Conservation (phyloP, 1,140 invertebrate species). For the Eueides isabella region DNA sequence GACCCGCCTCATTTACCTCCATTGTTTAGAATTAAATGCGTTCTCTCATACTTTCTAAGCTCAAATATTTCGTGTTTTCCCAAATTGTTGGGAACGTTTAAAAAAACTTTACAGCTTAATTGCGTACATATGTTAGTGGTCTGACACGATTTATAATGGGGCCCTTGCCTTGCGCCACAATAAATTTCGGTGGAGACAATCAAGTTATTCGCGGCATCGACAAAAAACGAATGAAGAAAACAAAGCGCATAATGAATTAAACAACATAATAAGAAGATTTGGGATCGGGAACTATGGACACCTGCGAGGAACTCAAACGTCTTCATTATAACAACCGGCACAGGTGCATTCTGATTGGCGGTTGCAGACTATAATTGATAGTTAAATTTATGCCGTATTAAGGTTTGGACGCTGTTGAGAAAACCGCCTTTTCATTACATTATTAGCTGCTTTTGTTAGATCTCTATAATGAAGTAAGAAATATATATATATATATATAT, state of each 20-base stretch:
- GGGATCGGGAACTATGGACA: constrained; percentile 60
- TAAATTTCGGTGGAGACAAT: constrained; percentile 71
- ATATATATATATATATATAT: too few species aligned
- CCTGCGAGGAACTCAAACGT: constrained; percentile 72
- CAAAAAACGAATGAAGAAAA: constrained; percentile 73
- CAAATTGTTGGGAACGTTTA: constrained; percentile 51
- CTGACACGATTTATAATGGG: constrained; percentile 75
- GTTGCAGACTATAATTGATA: constrained; percentile 48
- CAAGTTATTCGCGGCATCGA: constrained; percentile 65
- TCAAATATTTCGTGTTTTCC: constrained; percentile 42
- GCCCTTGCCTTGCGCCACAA: constrained; percentile 51
- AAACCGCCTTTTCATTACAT: neutral
- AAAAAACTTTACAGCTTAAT: constrained; percentile 77
- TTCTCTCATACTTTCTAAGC: constrained; percentile 31
- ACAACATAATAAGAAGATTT: constrained; percentile 72
- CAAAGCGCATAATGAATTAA: constrained; percentile 79
- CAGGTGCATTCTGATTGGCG: constrained; percentile 66
- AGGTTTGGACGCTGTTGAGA: neutral
- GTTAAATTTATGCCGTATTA: constrained; percentile 49
- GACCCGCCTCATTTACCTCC: constrained; percentile 48
- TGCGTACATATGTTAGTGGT: constrained; percentile 77
- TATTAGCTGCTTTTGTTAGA: neutral
- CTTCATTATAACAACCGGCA: constrained; percentile 72
- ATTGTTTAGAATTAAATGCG: constrained; percentile 63
- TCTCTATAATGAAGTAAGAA: too few species aligned